Conservation (phyloP, 2,888 invertebrate genomes). For the Metacarcinus magister region DNA sequence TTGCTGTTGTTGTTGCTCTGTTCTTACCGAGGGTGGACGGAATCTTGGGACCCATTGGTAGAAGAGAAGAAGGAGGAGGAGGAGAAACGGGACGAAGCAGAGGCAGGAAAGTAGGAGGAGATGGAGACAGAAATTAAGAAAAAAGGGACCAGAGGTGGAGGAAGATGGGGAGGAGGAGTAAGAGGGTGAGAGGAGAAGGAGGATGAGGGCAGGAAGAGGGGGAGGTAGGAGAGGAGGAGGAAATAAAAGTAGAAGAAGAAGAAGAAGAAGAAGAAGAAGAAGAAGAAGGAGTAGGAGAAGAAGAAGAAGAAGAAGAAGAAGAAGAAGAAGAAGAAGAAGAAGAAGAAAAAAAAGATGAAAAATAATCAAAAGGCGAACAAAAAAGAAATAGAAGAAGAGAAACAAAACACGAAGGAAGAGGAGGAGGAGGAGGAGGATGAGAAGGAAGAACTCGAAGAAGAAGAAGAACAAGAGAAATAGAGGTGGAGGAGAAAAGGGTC, state of each 20-base stretch:
- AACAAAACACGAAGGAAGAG: background rate
- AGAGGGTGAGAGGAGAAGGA: background rate
- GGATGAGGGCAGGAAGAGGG: background rate
- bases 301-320: background rate
- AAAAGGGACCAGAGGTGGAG: background rate
- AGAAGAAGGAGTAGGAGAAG: background rate
- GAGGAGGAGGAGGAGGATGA: background rate
- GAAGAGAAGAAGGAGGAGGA: conserved; percentile 34
- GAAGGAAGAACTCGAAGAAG: background rate
- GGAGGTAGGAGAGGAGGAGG: background rate
- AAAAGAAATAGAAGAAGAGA: background rate
- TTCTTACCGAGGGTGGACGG: background rate
- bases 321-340: background rate
- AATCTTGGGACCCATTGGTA: background rate
- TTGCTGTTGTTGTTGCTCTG: background rate
- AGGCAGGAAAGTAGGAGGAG: background rate
- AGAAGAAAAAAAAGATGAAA: background rate
- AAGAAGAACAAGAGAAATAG: conserved; percentile 5
- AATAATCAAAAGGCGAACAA: background rate
- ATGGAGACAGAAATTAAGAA: background rate
- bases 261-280: background rate
- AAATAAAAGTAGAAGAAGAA: background rate
- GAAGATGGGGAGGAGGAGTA: background rate
- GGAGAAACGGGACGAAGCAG: background rate
- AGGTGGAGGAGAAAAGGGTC: conserved; percentile 8